Evolutionary conservation across 2,797 vertebrate species (phyloP), one percentile per base, ranked within the genome.

Genomic region (Argya squamiceps): DNA sequence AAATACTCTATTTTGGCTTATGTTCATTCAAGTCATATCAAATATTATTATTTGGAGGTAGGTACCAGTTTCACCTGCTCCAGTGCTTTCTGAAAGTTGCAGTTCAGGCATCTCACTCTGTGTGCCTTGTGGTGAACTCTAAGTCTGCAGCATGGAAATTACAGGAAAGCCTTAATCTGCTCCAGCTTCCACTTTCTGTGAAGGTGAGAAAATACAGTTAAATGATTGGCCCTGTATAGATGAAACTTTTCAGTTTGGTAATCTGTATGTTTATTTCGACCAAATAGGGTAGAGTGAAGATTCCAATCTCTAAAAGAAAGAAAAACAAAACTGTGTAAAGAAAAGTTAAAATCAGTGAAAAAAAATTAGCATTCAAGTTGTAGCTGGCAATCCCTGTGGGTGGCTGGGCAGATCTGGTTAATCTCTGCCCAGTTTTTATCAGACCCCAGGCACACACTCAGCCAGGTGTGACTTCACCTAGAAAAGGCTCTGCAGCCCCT

Each of bases 111-210:
- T 56, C 37, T 79, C 3, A 1, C 15, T 70, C 37, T 37, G 37
- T 70, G 13, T 89, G 18, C 12, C 32, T 81, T 0, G 0, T 24
- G 21, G 15, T 67, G 34, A 78, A 3, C 16, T 60, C 7, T 46
- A 59, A 44, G 29, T 36, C 19, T 75, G 37, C 22, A 71, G 20
- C 22, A 39, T 0, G 3, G 10, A 86, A 89, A 68, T 65, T 43
- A 41, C 5, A 22, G 9, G 17, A 62, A 3, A 69, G 27, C 47
- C 15, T 34, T 49, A 23, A 50, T 23, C 8, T 81, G 19, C 26
- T 43, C 4, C 49, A 34, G 11, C 10, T 75, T 30, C n/a, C 10
- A 77, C 34, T 65, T 77, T 30, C 13, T 17, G 18, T 27, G 62
- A 34, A 63, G 19, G 24, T 59, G n/a, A 82, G 20, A 79, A 87